A percentile compares a stretch with the other conserved stretches of the same genome.
These are phyloP conservation scores for Chouioia cunea DNA, from an alignment of 2,888 invertebrate genomes.

Conservation along the genomic window DNA sequence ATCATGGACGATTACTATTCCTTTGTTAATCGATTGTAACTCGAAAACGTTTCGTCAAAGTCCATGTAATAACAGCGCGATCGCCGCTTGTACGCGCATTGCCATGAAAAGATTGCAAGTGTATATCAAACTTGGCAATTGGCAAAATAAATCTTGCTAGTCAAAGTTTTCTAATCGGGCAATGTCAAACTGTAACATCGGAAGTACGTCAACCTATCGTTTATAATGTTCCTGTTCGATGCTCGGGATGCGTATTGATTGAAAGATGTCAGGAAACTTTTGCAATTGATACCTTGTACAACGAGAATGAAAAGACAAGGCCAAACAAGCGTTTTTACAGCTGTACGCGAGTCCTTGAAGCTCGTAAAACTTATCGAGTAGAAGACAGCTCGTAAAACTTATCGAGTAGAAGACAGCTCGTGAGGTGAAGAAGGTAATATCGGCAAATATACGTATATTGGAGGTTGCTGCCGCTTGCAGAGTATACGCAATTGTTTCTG, in stretches of 20 bases:
- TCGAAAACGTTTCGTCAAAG: too few species aligned
- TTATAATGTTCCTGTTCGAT: constrained; percentile 5
- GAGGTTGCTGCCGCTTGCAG: constrained; percentile 55
- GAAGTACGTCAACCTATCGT: too few species aligned
- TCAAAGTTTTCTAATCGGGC: too few species aligned
- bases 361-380: background rate
- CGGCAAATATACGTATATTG: constrained; percentile 50
- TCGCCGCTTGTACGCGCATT: too few species aligned
- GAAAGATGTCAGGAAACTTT: constrained; percentile 32
- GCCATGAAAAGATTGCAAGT: too few species aligned
- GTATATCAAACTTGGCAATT: too few species aligned
- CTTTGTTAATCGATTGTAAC: too few species aligned
- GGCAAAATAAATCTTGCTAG: too few species aligned
- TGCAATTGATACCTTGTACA: background rate
- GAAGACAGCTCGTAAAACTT: background rate
- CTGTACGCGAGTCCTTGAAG: constrained; percentile 4
- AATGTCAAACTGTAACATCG: too few species aligned
- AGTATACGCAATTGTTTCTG: constrained; percentile 60
- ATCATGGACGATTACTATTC: too few species aligned
- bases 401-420: background rate
- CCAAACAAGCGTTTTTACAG: constrained; percentile 9
- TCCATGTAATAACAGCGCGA: too few species aligned
- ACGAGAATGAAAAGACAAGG: constrained; percentile 20
- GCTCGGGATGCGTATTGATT: constrained; percentile 33
- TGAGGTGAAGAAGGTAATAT: background rate